Conservation (phyloP, 2,113 vertebrate species). For the Platysternon megacephalum region DNA sequence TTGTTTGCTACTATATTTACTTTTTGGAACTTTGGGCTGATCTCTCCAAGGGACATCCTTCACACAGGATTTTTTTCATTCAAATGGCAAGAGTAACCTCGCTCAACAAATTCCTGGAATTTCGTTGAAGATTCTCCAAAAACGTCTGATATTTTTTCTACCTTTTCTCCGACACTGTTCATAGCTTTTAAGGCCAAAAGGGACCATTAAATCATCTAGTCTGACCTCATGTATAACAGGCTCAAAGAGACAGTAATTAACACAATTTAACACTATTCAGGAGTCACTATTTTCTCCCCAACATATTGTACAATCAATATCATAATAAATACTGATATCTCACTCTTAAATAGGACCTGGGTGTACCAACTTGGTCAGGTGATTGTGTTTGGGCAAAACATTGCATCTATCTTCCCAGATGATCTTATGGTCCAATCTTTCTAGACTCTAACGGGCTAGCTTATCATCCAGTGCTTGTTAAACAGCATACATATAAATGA, state of each 20-base stretch:
- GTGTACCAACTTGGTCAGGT: neutral
- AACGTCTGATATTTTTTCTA: neutral
- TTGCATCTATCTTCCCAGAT: neutral
- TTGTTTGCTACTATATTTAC: neutral
- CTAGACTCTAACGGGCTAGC: neutral
- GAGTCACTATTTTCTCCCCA: neutral
- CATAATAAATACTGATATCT: neutral
- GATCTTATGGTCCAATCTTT: neutral
- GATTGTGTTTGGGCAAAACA: neutral
- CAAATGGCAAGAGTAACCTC: neutral
- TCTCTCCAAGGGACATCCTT: neutral
- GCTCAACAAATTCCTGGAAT: neutral
- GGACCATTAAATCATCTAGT: neutral
- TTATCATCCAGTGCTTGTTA: neutral
- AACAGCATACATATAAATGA: neutral
- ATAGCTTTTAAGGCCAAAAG: neutral
- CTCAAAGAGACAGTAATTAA: neutral
- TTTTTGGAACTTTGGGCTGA: neutral
- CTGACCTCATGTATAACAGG: neutral
- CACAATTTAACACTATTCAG: neutral
- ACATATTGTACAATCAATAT: neutral
- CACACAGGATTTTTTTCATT: neutral
- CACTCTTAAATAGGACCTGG: neutral
- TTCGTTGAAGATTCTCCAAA: neutral
- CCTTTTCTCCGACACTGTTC: neutral